A percentile compares a stretch with the other conserved stretches of the same genome.
These are phyloP conservation scores for Steinernema hermaphroditum DNA, from an alignment of 2,888 invertebrate genomes.

Conservation along the genomic window DNA sequence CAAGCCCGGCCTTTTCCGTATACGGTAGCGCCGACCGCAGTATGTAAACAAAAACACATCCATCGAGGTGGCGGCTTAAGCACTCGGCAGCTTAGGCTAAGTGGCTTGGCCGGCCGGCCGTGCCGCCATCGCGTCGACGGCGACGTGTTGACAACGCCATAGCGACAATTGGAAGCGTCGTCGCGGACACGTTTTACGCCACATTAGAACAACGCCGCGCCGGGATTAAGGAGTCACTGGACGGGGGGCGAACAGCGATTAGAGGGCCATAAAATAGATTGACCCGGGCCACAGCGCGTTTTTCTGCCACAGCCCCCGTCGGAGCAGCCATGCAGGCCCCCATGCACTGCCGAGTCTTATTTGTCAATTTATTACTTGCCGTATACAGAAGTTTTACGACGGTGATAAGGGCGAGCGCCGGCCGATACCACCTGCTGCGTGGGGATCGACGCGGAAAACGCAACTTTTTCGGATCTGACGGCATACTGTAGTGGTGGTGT, in stretches of 20 bases:
- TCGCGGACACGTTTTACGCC: conserved; percentile 26
- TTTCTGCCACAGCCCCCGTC: too few species aligned
- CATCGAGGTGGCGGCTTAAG: neutral
- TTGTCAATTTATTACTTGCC: conserved; percentile 22
- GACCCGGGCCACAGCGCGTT: neutral
- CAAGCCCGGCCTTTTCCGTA: neutral
- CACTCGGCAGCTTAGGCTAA: conserved; percentile 26
- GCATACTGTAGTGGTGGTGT: neutral
- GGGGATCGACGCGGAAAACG: conserved; percentile 1
- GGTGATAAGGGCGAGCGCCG: neutral
- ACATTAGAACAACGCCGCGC: conserved; percentile 17
- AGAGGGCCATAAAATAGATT: conserved; percentile 28
- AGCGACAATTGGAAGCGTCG: conserved; percentile 28
- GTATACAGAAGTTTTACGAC: conserved; percentile 21
- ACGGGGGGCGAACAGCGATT: neutral
- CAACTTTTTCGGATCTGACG: conserved; percentile 15
- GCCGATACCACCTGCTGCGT: conserved; percentile 10
- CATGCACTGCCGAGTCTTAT: neutral
- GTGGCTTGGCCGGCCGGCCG: conserved; percentile 24
- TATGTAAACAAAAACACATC: conserved; percentile 21
- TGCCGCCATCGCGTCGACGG: conserved; percentile 25
- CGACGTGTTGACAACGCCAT: conserved; percentile 34
- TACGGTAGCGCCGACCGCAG: conserved; percentile 16
- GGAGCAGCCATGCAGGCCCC: too few species aligned
- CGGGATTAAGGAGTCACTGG: conserved; percentile 1